phyloP scores from a whole-genome alignment of 2,113 vertebrate genomes.

The Seriola quinqueradiata region DNA sequence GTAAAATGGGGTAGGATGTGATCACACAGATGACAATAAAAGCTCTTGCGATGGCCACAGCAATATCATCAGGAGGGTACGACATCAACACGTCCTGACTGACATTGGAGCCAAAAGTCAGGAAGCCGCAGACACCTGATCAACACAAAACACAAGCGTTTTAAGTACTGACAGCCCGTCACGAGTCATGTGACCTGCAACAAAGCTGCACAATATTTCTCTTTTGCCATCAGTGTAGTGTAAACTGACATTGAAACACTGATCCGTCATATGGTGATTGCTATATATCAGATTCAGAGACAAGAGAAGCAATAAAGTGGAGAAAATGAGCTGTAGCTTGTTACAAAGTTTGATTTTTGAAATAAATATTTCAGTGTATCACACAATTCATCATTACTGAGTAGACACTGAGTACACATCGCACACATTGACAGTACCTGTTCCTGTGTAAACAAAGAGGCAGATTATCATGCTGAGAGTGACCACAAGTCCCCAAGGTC shows the following conservation, averaged over 20 bases:
- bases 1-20: slow-evolving; percentile 97
- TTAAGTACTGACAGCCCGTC: neutral
- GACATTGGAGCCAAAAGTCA: slow-evolving; percentile 92
- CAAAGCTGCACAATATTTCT: neutral
- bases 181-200: neutral
- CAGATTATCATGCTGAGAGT: slow-evolving; percentile 93
- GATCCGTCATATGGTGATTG: neutral
- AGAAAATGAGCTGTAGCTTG: too few relatives aligned
- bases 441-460: slow-evolving; percentile 96
- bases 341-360: neutral
- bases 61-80: slow-evolving; percentile 93
- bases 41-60: slow-evolving; percentile 92
- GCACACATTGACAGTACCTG: slow-evolving; percentile 82
- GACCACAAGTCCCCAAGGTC: slow-evolving; percentile 92
- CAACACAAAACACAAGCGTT: neutral
- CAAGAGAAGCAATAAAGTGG: neutral
- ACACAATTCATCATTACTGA: neutral
- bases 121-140: slow-evolving; percentile 94
- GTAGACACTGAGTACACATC: neutral
- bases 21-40: slow-evolving; percentile 96
- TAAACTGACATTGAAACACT: neutral
- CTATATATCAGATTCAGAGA: neutral
- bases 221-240: neutral
- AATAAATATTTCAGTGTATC: neutral
- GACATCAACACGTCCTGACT: slow-evolving; percentile 95